phyloP scores from a whole-genome alignment of 2,113 vertebrate species.

The Pteronura brasiliensis region DNA sequence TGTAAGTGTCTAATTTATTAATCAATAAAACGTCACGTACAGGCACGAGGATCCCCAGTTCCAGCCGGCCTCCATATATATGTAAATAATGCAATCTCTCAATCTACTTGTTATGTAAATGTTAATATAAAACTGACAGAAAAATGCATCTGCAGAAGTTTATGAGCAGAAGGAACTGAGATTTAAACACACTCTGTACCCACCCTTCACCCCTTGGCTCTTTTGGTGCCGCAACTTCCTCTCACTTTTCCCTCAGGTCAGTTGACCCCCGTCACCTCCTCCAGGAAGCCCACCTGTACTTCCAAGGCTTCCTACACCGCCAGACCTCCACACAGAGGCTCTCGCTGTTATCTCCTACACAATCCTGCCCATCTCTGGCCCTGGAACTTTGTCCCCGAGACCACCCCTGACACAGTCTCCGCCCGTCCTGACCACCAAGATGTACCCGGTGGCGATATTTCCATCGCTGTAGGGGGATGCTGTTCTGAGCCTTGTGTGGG shows the following conservation, averaged over 20 bases:
- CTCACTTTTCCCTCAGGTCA: background rate
- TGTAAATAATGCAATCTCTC: slow-evolving; percentile 78
- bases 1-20: slow-evolving; percentile 80
- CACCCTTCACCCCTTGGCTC: background rate
- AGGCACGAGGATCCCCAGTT: slow-evolving; percentile 54
- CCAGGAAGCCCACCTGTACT: background rate
- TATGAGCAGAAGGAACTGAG: slow-evolving; percentile 41
- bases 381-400: background rate
- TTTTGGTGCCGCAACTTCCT: background rate
- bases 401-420: background rate
- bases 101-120: slow-evolving; percentile 79
- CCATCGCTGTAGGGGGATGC: rapidly evolving
- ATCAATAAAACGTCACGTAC: slow-evolving; percentile 77
- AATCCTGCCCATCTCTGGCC: background rate
- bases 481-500: background rate
- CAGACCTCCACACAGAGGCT: background rate
- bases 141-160: slow-evolving; percentile 45
- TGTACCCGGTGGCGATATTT: too few species aligned
- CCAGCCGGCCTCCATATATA: slow-evolving; percentile 73
- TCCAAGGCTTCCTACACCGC: background rate
- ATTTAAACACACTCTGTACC: background rate
- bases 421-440: background rate
- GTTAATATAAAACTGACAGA: slow-evolving; percentile 74
- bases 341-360: background rate
- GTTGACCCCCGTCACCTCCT: background rate